phyloP scores from a whole-genome alignment of 2,113 vertebrate genomes.

The Salvelinus alpinus region DNA sequence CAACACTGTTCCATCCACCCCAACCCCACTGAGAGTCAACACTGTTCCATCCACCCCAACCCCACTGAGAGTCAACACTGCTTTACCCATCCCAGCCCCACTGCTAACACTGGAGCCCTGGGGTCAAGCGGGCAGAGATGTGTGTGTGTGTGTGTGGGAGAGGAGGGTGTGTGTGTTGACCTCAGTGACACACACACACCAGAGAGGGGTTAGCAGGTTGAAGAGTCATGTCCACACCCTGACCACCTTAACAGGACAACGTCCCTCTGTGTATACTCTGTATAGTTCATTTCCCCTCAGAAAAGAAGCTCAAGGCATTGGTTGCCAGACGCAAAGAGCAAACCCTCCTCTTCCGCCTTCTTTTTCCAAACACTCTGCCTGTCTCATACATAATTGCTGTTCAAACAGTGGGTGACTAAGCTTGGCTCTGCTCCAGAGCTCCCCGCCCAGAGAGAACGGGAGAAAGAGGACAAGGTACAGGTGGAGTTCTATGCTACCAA shows the following conservation, averaged over 20 bases:
- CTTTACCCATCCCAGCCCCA: constrained; percentile 48
- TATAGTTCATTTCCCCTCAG: constrained; percentile 12
- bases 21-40: constrained; percentile 48
- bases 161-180: neutral
- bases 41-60: constrained; percentile 51
- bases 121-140: constrained; percentile 42
- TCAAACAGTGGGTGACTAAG: constrained; percentile 32
- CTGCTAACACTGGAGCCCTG: constrained; percentile 49
- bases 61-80: constrained; percentile 62
- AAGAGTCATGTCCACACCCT: constrained; percentile 1
- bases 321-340: neutral
- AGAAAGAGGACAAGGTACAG: constrained; percentile 20
- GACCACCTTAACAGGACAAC: constrained; percentile 17
- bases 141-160: neutral
- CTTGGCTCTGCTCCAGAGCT: constrained; percentile 28
- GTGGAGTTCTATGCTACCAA: constrained; percentile 37
- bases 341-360: neutral
- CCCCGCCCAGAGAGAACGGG: constrained; percentile 7
- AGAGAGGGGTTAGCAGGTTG: constrained; percentile 10
- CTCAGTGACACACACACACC: too few species aligned
- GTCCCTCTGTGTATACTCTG: neutral
- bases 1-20: too few species aligned
- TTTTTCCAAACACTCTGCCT: constrained; percentile 3
- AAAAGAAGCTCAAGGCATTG: constrained; percentile 10
- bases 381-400: constrained; percentile 31